Conservation (phyloP, 2,797 vertebrate species). For the Tachyglossus aculeatus region DNA sequence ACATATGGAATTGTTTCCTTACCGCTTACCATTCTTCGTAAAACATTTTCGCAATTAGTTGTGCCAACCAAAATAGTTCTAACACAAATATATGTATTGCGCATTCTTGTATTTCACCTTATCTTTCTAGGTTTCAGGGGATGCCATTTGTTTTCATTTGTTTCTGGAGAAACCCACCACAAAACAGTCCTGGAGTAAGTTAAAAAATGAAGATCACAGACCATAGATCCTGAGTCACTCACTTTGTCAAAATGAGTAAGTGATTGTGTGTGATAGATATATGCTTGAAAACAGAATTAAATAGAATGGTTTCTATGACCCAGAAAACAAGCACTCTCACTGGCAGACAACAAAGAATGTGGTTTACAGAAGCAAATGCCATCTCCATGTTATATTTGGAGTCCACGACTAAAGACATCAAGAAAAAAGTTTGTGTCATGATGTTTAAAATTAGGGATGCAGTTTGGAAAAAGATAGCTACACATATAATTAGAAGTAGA, state of each 20-base stretch:
- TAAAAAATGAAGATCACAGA: not conserved
- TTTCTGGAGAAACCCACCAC: not conserved
- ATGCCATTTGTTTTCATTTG: not conserved
- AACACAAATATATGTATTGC: not conserved
- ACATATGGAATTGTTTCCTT: not conserved
- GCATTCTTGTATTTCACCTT: not conserved
- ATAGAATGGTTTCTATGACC: not conserved
- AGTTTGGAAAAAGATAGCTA: not conserved
- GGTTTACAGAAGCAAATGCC: no score
- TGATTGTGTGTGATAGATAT: not conserved
- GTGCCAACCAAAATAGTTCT: not conserved
- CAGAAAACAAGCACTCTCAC: not conserved
- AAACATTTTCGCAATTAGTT: no score
- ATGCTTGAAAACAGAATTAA: not conserved
- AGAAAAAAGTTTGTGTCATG: slow-evolving; percentile 1
- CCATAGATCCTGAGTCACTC: not conserved
- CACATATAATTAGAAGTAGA: no score
- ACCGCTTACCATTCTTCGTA: no score
- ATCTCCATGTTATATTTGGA: no score
- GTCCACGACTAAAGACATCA: no score
- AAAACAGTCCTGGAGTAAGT: not conserved
- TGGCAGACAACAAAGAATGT: no score
- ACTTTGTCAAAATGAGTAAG: not conserved
- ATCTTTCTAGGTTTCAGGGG: not conserved
- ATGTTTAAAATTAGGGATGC: not conserved